Percentiles rank a stretch among this genome's conserved stretches.
These are phyloP conservation scores for Dufourea novaeangliae DNA, from an alignment of 1,140 invertebrate genomes.

Conservation along the genomic window DNA sequence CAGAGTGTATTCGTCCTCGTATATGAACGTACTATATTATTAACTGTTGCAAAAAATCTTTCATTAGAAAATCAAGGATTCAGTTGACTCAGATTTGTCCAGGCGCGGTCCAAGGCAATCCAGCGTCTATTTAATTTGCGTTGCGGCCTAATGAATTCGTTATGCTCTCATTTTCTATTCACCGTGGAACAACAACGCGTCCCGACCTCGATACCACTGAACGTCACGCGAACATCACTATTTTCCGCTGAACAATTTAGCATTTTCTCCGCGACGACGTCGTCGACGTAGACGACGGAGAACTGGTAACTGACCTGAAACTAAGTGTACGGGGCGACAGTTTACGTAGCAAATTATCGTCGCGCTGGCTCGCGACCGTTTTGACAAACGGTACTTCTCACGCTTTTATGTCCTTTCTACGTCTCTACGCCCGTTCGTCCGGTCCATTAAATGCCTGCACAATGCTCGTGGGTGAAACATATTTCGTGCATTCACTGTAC, in stretches of 20 bases:
- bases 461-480: background rate
- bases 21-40: too few relatives aligned
- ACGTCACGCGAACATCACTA: conserved; percentile 9
- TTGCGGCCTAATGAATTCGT: background rate
- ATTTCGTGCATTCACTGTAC: background rate
- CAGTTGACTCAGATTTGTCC: background rate
- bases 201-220: conserved; percentile 16
- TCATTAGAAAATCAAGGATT: background rate
- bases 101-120: background rate
- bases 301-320: conserved; percentile 41
- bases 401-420: conserved; percentile 47
- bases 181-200: background rate
- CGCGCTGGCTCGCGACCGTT: conserved; percentile 74
- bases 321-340: conserved; percentile 72
- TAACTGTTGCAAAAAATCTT: too few relatives aligned
- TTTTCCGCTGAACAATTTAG: conserved; percentile 21
- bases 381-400: conserved; percentile 78
- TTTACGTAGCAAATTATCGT: conserved; percentile 77
- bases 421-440: conserved; percentile 30
- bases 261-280: conserved; percentile 31
- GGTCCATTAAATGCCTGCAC: background rate
- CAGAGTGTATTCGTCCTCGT: too few relatives aligned
- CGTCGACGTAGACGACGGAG: conserved; percentile 26
- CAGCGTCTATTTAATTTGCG: background rate
- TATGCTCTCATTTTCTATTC: conserved; percentile 19